Base-by-base conservation (phyloP, 2,888 invertebrate genomes). In the Malthinus flaveolus region DNA sequence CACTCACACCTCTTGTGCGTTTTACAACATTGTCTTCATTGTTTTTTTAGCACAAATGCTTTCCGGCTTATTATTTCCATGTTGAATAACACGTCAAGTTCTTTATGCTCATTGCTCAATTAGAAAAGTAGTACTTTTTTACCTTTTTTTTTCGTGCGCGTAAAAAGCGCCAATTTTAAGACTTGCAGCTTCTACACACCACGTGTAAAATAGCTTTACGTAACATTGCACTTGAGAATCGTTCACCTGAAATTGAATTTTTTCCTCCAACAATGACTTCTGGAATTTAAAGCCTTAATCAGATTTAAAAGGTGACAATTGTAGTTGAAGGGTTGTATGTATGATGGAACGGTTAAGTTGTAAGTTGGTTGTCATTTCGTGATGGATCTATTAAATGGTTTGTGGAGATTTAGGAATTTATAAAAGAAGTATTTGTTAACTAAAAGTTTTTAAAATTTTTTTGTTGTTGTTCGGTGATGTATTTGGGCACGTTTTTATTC, bases 281-380 rank as follows among this genome's bases (percentile, higher is more conserved):
- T 56, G 56, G 56, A 61, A 61, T 61, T 49, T 45, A 35, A 56
- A 5, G 46, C 60, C 53, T 61, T 61, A 61, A 61, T 61, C 61
- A 58, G 61, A 61, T 61, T 61, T 55, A 52, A 59, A n/a, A 61
- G 61, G 61, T 61, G 61, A 61, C 61, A 61, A 61, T 58, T 61
- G 42, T 37, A 49, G 49, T 42, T 55, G 61, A 61, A 61, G 61
- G 61, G 55, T 61, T 61, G 58, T 37, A 23, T 23, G 23, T 23
- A 61, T 61, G 61, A 61, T 61, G 58, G 61, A 61, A 56, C 61
- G 58, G 61, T 56, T 61, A 47, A 60, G 48, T 47, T 50, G 32
- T 51, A 42, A 56, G 56, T 60, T 56, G 33, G 60, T 49, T 61
- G 60, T 61, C 60, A 61, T 39, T 46, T 23, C 32, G 36, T 65